Conservation (phyloP, 2,888 invertebrate genomes). For the Hofmannophila pseudospretella region DNA sequence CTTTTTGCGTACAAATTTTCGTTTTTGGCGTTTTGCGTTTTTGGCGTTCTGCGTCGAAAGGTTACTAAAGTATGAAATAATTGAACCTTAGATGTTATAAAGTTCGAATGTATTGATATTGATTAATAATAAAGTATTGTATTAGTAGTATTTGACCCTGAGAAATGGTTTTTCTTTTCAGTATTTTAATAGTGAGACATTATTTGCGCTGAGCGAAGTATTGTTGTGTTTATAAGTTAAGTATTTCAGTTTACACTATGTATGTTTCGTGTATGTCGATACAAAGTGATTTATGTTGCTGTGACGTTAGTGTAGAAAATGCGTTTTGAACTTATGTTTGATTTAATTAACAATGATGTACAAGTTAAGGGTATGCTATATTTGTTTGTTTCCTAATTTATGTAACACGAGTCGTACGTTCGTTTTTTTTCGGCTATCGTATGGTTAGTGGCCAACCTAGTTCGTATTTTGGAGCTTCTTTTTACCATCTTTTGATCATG, state of each 20-base stretch:
- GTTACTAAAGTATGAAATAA: slow-evolving; percentile 3
- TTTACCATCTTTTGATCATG: too few species aligned
- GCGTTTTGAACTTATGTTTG: slow-evolving; percentile 6
- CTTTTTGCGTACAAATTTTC: too few species aligned
- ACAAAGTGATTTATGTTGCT: slow-evolving; percentile 71
- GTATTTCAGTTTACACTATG: slow-evolving; percentile 35
- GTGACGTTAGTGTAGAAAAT: slow-evolving; percentile 51
- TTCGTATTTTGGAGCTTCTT: too few species aligned
- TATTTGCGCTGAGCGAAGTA: slow-evolving; percentile 62
- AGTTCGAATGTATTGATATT: slow-evolving; percentile 3
- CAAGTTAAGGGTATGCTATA: slow-evolving; percentile 6
- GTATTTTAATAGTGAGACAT: slow-evolving; percentile 54
- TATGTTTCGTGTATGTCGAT: slow-evolving; percentile 49
- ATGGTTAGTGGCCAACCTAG: too few species aligned
- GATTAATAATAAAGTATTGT: neutral
- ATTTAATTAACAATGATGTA: slow-evolving; percentile 21
- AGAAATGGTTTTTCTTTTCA: slow-evolving; percentile 35
- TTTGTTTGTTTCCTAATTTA: slow-evolving; percentile 6
- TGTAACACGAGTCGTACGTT: too few species aligned
- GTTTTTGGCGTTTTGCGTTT: too few species aligned
- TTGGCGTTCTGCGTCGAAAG: too few species aligned
- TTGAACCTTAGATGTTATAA: slow-evolving; percentile 3
- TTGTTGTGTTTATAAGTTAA: slow-evolving; percentile 36
- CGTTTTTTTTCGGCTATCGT: too few species aligned
- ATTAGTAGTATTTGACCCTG: slow-evolving; percentile 2